Base-by-base conservation (phyloP, 2,888 invertebrate genomes). In the Limnephilus marmoratus region DNA sequence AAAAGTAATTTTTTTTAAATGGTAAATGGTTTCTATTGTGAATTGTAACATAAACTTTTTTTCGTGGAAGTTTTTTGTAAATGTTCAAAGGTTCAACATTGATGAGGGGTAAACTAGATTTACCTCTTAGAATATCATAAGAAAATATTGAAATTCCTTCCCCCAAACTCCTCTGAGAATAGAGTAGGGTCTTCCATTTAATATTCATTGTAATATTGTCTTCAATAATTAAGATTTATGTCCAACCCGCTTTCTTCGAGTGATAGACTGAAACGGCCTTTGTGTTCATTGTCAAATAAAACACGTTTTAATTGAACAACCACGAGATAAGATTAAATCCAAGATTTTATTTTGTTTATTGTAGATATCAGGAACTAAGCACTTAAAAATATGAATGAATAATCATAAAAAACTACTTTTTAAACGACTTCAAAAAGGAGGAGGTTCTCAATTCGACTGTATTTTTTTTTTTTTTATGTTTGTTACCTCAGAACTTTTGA, bases 81-180 rank as follows among this genome's bases (percentile, higher is more conserved):
- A 85, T 12, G 18, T 85, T 85, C 24, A 41, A 85, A 41, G 41
- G 85, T 85, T 41, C 85, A 85, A 85, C 85, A 85, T 85, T 85
- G 85, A 85, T 41, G 24, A 37, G 85, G 85, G 85, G 37, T 85
- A 85, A 41, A 37, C 85, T 41, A 34, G 41, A 85, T 68, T 83
- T 83, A 83, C 34, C 83, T 31, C 34, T 83, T 7, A 29, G 81
- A 81, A 81, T 81, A 82, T 31, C 82, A 31, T 3, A 41, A 85
- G 41, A 85, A 85, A 34, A 34, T 37, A 68, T 68, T 68, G 68
- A 68, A 68, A 68, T 68, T 68, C 68, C 68, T 24, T 68, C 68
- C 24, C 9, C 24, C 7, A 2, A 7, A 68, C 68, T 68, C 68
- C 68, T n/a, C 7, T 9, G 68, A 68, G 68, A 68, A 68, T 68